A percentile compares a stretch with the other conserved stretches of the same genome.
Evolutionary conservation across 2,888 invertebrate genomes (phyloP).

Genomic region (Rhagophthalmus giganteus): DNA sequence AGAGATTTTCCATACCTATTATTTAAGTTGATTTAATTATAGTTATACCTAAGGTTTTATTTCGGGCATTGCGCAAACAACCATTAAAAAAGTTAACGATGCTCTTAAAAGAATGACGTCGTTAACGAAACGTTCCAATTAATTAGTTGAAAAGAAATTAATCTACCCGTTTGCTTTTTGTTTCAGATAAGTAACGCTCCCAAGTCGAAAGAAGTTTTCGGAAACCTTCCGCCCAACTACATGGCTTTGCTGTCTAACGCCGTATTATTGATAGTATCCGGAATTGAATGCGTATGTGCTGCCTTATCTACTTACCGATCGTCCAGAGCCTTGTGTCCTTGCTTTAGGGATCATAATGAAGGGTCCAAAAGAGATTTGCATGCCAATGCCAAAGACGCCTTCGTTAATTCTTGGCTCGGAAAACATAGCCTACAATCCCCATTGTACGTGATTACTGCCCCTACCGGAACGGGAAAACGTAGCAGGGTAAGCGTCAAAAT

Average conservation of each 20-base stretch:
- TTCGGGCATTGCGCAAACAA: too few relatives aligned
- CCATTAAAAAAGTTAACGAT: too few relatives aligned
- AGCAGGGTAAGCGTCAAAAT: constrained; percentile 35
- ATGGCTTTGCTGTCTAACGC: constrained; percentile 65
- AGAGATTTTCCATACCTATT: too few relatives aligned
- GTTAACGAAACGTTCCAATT: too few relatives aligned
- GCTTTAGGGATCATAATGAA: constrained; percentile 57
- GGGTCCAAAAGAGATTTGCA: constrained; percentile 36
- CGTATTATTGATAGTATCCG: constrained; percentile 63
- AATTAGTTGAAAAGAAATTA: too few relatives aligned
- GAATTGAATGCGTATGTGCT: constrained; percentile 62
- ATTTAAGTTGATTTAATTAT: too few relatives aligned
- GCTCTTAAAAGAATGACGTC: too few relatives aligned
- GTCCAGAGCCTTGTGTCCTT: constrained; percentile 61
- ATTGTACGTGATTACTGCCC: constrained; percentile 47
- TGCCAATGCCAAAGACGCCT: constrained; percentile 59
- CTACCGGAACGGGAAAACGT: constrained; percentile 34
- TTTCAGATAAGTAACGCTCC: constrained; percentile 11
- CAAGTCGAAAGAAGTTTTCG: constrained; percentile 33
- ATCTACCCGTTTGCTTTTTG: too few relatives aligned
- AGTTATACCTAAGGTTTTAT: too few relatives aligned
- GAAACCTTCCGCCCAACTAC: constrained; percentile 56
- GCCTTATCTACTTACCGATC: constrained; percentile 60
- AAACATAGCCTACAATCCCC: constrained; percentile 49
- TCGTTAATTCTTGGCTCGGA: constrained; percentile 63